Conservation (phyloP, 1,140 invertebrate genomes). For the Penaeus indicus region DNA sequence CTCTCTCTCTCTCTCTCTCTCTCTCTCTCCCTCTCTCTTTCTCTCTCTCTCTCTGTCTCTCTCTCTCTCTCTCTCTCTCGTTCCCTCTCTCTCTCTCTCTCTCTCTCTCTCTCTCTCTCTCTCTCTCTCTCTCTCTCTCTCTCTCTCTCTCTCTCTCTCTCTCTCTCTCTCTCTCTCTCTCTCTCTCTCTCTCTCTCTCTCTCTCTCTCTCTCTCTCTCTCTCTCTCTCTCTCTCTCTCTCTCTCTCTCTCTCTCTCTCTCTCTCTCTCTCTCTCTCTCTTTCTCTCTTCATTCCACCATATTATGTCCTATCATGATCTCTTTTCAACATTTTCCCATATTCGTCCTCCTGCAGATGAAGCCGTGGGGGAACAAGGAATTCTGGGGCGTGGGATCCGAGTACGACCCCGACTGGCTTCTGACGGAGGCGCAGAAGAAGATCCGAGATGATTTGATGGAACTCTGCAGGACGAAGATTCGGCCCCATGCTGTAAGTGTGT, state of each 20-base stretch:
- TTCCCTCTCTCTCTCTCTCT: neutral
- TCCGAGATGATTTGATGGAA: conserved; percentile 50
- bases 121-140: neutral
- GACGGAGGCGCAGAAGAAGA: conserved; percentile 50
- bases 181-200: no score
- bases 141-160: neutral
- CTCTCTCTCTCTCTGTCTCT: neutral
- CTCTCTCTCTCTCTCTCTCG: neutral
- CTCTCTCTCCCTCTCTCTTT: conserved; percentile 26
- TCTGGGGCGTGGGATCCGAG: conserved; percentile 61
- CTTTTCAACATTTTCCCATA: no score
- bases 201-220: neutral
- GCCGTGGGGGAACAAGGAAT: conserved; percentile 50
- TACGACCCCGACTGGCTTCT: conserved; percentile 61
- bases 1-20: conserved; percentile 33
- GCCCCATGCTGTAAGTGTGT: conserved; percentile 47
- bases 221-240: no score
- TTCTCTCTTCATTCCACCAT: no score
- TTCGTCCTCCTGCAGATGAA: conserved; percentile 40
- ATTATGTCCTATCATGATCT: no score
- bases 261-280: neutral
- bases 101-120: neutral
- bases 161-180: neutral
- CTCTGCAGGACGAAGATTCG: conserved; percentile 53
- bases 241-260: neutral